phyloP scores from a whole-genome alignment of 2,113 vertebrate genomes.

The Cynocephalus volans region DNA sequence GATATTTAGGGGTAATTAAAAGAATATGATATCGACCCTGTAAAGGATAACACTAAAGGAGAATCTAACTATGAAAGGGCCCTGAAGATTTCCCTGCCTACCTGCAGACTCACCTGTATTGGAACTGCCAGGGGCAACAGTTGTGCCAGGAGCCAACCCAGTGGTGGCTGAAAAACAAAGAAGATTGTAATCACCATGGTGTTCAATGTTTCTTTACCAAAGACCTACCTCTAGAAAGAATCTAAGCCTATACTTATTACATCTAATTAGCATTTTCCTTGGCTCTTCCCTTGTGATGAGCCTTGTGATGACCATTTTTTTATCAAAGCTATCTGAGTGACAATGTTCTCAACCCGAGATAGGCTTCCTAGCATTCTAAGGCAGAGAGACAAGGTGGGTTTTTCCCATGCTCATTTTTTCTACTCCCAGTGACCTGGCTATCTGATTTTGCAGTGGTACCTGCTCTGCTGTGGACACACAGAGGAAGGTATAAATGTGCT shows the following conservation, averaged over 20 bases:
- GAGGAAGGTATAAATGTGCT: background rate
- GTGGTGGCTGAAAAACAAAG: conserved; percentile 34
- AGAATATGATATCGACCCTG: background rate
- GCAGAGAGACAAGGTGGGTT: background rate
- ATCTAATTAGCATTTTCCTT: too few species aligned
- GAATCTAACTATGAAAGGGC: too few species aligned
- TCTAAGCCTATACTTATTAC: background rate
- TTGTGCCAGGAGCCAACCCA: background rate
- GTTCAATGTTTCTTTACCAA: background rate
- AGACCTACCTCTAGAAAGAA: background rate
- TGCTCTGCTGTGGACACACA: background rate
- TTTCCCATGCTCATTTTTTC: background rate
- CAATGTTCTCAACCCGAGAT: background rate
- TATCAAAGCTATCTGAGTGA: background rate
- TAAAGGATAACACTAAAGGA: background rate
- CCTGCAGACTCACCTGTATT: background rate
- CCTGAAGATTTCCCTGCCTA: background rate
- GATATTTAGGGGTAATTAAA: background rate
- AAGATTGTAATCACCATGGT: background rate
- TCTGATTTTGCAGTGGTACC: background rate
- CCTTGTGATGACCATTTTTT: background rate
- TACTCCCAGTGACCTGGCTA: background rate
- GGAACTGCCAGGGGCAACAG: background rate
- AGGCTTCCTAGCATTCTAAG: background rate
- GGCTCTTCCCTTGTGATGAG: background rate